Base-by-base conservation (phyloP, 2,888 invertebrate genomes). In the Seira musarum region DNA sequence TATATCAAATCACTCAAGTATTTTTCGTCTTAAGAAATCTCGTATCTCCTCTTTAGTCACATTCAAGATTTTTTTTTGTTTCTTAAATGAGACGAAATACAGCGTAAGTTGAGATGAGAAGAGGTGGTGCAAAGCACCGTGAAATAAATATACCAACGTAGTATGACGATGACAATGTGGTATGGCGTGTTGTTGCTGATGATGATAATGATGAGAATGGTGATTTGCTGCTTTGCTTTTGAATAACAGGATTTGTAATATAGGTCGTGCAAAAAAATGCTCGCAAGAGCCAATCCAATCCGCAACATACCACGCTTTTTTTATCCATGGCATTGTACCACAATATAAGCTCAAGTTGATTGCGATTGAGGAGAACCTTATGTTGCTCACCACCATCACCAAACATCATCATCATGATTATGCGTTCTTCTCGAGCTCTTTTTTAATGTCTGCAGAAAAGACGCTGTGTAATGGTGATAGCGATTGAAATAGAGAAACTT, bases 221-320 rank as follows among this genome's bases (percentile, higher is more conserved):
- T 40, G 68, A 80, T 79, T 64, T 60, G 57, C 74, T 65, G 60
- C 66, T 70, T 70, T 70, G 70, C 74, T 80, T n/a, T 80, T 80
- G 81, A 85, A 82, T 86, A 86, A 86, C 86, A 86, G 86, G 85
- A 86, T 85, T 84, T 83, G 84, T 72, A 80, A 86, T 86, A 84
- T 86, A 86, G 86, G 86, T 85, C 86, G 83, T 74, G 84, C 78
- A 82, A 78, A 60, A n/a, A 60, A 60, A 60, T 21, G 21, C 30
- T 30, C 30, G 30, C 30, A 30, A 30, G 30, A 30, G 30, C 30
- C 30, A 78, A 63, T 79, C 70, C 82, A 82, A 71, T 79, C 61
- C 73, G 35, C 64, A 63, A 15, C 75, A n/a, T 19, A 72, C 22
- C 22, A 71, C 78, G 67, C 66, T 77, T 49, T 64, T 68, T 63